Base-by-base conservation (phyloP, 2,888 invertebrate genomes). In the Drosophila limbata region DNA sequence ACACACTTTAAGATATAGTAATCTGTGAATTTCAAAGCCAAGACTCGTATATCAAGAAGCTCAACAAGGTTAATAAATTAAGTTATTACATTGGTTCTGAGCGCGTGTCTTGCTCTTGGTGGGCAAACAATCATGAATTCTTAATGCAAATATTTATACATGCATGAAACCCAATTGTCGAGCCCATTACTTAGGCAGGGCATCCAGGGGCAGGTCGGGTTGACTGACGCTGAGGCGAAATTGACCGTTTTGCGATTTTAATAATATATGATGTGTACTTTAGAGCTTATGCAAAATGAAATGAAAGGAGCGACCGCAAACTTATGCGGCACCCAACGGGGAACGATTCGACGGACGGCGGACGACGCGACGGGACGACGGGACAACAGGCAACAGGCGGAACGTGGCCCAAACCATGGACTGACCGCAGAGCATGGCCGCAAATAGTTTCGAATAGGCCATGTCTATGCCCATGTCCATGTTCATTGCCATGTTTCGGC, bases 251-350 rank as follows among this genome's bases (percentile, higher is more conserved):
- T 88, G 80, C 79, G 84, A 89, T 84, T 88, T 89, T 88, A 90
- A 90, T 90, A 88, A 90, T 90, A 85, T 81, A 90, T 88, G 89
- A 89, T 90, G 85, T 90, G 86, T 88, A 90, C 84, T 90, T 90
- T 90, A 70, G 88, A 85, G 84, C 87, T 88, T 90, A 79, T 81
- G 82, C 81, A 83, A 81, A 81, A 80, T 84, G 86, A 82, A 86
- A 86, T 76, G 73, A 84, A 84, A 78, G 83, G 79, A 73, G 77
- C 80, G 86, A 85, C 86, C 85, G 60, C 85, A 88, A 80, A 81
- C 82, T 84, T 87, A 78, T 84, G 76, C 76, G 80, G 82, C 68
- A 64, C 68, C 72, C 73, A 77, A 17, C 25, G 25, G 25, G 25
- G 25, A 25, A 25, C 25, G 25, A 25, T 25, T 5, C 25, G 25